Evolutionary conservation across 2,797 vertebrate genomes (phyloP), one percentile per base, ranked within the genome.

Genomic region (Hipposideros larvatus): DNA sequence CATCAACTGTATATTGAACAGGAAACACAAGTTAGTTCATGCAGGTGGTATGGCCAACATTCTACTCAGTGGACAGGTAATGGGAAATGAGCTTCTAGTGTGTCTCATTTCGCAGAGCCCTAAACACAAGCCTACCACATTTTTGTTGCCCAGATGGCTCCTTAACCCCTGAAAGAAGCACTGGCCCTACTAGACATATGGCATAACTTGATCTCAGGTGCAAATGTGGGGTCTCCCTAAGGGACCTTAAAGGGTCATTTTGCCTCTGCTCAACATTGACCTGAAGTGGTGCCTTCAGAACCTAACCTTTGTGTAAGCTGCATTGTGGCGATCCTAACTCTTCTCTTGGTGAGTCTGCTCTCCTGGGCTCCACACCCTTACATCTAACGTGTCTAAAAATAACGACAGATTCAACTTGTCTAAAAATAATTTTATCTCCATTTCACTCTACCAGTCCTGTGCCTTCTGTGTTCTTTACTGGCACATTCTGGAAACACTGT

Each of bases 351-450:
- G 22, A 41, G 4, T 65, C 48, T 51, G 63, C 74, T 90, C 31
- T 87, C 19, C 51, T 51, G 19, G 31, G 28, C 37, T 91, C 43
- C 70, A 63, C 61, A 78, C 22, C 34, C n/a, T 89, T 80, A 82
- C 28, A 14, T 37, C 4, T 28, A 46, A 26, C 34, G 51, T 43
- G 43, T 43, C 43, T 43, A 43, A 43, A 43, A 43, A 43, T 43
- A 43, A 74, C 78, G 61, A 79, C 26, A 85, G 48, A 71, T 61
- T 88, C 89, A 71, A 57, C 15, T 77, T 90, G 19, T 65, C 24
- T 55, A 66, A 87, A 90, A 75, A 37, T 87, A 87, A 87, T 85
- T 94, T 91, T 63, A 78, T 92, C 28, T 90, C 8, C 5, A 55
- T 26, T 84, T 94, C 1, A 51, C 22, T 73, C 41, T 79, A 37